A percentile compares a stretch with the other conserved stretches of the same genome.
phyloP scores from a whole-genome alignment of 2,797 vertebrate species.

The Nannoperca obscura region DNA sequence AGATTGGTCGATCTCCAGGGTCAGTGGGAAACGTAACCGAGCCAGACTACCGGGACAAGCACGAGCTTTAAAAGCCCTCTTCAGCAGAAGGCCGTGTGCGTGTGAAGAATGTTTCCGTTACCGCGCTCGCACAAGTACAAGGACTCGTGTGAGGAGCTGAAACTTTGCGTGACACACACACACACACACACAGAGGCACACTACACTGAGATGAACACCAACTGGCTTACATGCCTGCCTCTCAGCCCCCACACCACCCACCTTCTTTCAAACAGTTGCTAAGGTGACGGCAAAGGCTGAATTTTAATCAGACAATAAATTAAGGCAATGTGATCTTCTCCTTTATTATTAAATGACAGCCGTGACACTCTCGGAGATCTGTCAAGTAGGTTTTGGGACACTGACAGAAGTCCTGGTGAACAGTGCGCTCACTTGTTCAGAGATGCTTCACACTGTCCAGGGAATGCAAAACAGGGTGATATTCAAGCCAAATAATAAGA shows the following conservation, averaged over 20 bases:
- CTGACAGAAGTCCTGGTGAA: neutral
- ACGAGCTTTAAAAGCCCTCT: slow-evolving; percentile 1
- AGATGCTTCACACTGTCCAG: slow-evolving; percentile 4
- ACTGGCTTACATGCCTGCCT: slow-evolving; percentile 79
- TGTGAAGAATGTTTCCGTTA: slow-evolving; percentile 64
- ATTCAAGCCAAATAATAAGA: neutral
- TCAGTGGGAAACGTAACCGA: slow-evolving; percentile 13
- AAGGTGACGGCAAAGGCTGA: slow-evolving; percentile 88
- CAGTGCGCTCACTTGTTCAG: neutral
- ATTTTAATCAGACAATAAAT: slow-evolving; percentile 89
- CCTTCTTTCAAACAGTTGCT: slow-evolving; percentile 86
- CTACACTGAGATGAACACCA: slow-evolving; percentile 67
- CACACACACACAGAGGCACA: slow-evolving; percentile 44
- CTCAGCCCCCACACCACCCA: slow-evolving; percentile 85
- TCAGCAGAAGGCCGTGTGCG: slow-evolving; percentile 65
- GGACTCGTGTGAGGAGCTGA: slow-evolving; percentile 65
- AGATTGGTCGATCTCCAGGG: slow-evolving; percentile 30
- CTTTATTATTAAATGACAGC: slow-evolving; percentile 73
- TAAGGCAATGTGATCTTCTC: slow-evolving; percentile 77
- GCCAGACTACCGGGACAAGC: neutral
- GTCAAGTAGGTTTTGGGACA: slow-evolving; percentile 56
- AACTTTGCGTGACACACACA: slow-evolving; percentile 66
- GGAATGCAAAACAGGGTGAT: neutral
- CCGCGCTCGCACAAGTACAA: slow-evolving; percentile 55
- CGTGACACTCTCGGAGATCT: slow-evolving; percentile 36